These are phyloP conservation scores for Protomyctophum bolini DNA, from an alignment of 2,113 vertebrate genomes.

Conservation along the genomic window DNA sequence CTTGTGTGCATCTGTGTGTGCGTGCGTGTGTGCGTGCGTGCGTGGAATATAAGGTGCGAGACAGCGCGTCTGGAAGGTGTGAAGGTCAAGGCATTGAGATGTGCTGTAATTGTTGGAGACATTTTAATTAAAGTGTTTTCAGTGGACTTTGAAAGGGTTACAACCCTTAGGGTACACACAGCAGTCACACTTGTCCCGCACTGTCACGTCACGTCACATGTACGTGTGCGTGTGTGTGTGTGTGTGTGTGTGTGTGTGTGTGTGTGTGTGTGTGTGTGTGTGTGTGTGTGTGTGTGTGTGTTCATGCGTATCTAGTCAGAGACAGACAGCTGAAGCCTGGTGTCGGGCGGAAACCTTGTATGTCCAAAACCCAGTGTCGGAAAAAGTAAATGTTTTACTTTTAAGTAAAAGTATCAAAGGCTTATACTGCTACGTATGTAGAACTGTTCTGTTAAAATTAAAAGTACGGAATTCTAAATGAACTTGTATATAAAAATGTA, in stretches of 20 bases:
- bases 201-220: slow-evolving; percentile 64
- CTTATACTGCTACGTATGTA: too few species aligned
- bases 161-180: slow-evolving; percentile 49
- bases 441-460: too few species aligned
- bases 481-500: too few species aligned
- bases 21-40: slow-evolving; percentile 4
- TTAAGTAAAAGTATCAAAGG: too few species aligned
- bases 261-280: slow-evolving; percentile 27
- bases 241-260: slow-evolving; percentile 32
- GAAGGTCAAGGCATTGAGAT: slow-evolving; percentile 70
- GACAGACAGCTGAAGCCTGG: slow-evolving; percentile 47
- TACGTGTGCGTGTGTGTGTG: slow-evolving; percentile 34
- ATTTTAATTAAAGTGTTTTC: slow-evolving; percentile 77
- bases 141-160: slow-evolving; percentile 69
- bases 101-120: slow-evolving; percentile 74
- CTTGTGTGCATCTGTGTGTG: neutral
- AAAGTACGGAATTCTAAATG: too few species aligned
- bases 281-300: slow-evolving; percentile 24
- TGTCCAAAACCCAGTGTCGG: too few species aligned
- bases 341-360: too few species aligned
- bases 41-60: slow-evolving; percentile 40
- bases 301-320: slow-evolving; percentile 41
- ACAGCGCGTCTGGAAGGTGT: slow-evolving; percentile 58
- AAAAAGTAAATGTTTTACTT: too few species aligned
- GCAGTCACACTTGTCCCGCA: slow-evolving; percentile 35